Conservation (phyloP, 2,888 invertebrate genomes). For the Macrophya alboannulata region DNA sequence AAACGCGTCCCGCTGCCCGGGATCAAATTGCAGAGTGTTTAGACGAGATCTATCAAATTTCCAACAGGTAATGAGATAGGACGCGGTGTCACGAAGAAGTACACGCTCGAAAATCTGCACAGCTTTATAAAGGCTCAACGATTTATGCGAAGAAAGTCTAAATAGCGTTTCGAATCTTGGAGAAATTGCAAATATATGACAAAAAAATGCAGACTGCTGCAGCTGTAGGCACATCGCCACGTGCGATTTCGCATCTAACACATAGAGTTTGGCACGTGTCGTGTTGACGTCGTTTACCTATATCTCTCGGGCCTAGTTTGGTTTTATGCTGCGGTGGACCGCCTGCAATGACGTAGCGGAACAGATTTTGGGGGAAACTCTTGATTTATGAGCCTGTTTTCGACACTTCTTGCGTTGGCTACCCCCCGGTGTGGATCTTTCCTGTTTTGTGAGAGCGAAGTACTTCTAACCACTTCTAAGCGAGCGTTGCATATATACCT, state of each 20-base stretch:
- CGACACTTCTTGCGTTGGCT: conserved; percentile 51
- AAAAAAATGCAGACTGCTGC: not conserved
- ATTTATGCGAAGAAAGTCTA: not conserved
- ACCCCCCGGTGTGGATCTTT: conserved; percentile 8
- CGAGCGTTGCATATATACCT: not conserved
- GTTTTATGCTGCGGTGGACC: conserved; percentile 56
- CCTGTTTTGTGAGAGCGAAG: conserved; percentile 1
- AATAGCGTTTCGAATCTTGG: not conserved
- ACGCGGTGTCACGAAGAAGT: not conserved
- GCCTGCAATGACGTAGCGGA: conserved; percentile 35
- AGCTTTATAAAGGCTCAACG: not conserved
- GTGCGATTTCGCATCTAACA: not conserved
- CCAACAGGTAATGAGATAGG: not conserved
- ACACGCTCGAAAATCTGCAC: not conserved
- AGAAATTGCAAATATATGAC: not conserved
- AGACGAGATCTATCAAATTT: not conserved
- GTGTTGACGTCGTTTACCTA: conserved; percentile 10
- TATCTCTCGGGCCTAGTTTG: conserved; percentile 18
- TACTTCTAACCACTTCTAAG: not conserved
- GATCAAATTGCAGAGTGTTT: conserved; percentile 7
- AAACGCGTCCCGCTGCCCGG: not conserved
- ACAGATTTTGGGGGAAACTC: conserved; percentile 45
- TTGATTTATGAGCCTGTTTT: conserved; percentile 58
- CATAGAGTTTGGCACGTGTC: conserved; percentile 11
- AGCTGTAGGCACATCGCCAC: not conserved